These are phyloP conservation scores for Marronus borbonicus DNA, from an alignment of 2,888 invertebrate genomes.

Conservation along the genomic window DNA sequence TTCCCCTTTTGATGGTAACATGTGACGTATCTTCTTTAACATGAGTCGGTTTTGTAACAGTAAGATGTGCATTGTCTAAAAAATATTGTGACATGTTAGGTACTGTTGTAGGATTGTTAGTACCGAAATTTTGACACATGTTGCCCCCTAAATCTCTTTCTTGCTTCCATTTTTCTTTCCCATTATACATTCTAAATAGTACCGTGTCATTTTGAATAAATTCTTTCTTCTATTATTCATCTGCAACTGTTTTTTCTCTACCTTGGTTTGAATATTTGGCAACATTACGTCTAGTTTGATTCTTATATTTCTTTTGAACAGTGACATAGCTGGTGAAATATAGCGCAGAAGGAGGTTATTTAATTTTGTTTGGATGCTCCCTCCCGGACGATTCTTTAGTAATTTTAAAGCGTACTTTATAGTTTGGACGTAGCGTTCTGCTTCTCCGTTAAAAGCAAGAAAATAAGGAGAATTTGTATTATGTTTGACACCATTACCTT, in stretches of 20 bases:
- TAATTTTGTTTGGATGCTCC: background rate
- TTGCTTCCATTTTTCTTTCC: background rate
- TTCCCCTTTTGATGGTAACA: background rate
- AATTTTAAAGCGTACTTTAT: conserved; percentile 3
- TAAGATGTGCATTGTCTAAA: background rate
- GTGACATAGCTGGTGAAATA: background rate
- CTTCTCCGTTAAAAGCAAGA: background rate
- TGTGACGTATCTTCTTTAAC: background rate
- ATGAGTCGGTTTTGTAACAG: background rate
- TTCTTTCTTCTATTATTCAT: conserved; percentile 2
- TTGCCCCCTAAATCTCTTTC: background rate
- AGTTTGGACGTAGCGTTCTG: background rate
- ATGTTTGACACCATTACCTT: background rate
- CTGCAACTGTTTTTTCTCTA: background rate
- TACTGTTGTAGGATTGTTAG: background rate
- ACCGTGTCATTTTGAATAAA: background rate
- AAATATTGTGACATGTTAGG: background rate
- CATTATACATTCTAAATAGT: no score
- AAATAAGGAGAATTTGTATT: background rate
- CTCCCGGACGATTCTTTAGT: background rate
- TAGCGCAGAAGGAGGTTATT: background rate
- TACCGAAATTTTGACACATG: background rate
- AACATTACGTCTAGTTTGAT: background rate
- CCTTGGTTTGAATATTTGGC: background rate
- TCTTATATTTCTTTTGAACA: background rate